Conservation (phyloP, 2,797 vertebrate species). For the Aeoliscus strigatus region DNA sequence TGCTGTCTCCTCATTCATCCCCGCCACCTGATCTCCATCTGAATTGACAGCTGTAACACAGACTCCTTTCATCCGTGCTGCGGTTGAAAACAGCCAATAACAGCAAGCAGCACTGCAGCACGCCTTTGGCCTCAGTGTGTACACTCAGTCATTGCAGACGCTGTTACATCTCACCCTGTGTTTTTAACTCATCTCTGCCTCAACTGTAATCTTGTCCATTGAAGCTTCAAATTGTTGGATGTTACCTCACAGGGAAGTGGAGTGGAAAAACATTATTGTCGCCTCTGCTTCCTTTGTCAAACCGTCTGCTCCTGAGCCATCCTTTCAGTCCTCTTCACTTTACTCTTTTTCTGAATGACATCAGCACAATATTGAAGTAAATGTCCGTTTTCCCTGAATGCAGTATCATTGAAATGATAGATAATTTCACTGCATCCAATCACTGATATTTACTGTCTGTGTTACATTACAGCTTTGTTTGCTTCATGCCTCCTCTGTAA, state of each 20-base stretch:
- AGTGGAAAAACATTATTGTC: slow-evolving; percentile 58
- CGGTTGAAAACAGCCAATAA: slow-evolving; percentile 83
- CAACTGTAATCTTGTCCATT: slow-evolving; percentile 66
- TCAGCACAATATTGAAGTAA: slow-evolving; percentile 22
- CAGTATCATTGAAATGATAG: slow-evolving; percentile 13
- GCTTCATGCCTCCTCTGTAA: slow-evolving; percentile 24
- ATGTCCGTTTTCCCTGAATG: slow-evolving; percentile 21
- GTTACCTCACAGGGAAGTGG: slow-evolving; percentile 61
- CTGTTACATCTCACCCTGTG: slow-evolving; percentile 58
- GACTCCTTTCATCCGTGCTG: slow-evolving; percentile 80
- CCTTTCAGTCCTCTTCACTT: slow-evolving; percentile 36
- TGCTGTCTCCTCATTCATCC: slow-evolving; percentile 81
- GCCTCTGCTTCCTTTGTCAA: slow-evolving; percentile 52
- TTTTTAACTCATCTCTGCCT: slow-evolving; percentile 65
- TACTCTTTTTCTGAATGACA: slow-evolving; percentile 28
- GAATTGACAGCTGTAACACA: slow-evolving; percentile 84
- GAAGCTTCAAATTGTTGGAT: slow-evolving; percentile 72
- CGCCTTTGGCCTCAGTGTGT: slow-evolving; percentile 22
- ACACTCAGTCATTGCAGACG: slow-evolving; percentile 47
- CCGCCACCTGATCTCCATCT: slow-evolving; percentile 86
- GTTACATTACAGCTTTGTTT: slow-evolving; percentile 31
- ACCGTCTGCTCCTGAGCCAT: slow-evolving; percentile 36
- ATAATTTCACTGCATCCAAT: slow-evolving; percentile 21
- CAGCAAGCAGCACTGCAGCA: slow-evolving; percentile 50
- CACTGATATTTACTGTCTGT: slow-evolving; percentile 19